Evolutionary conservation across 2,797 vertebrate species (phyloP).

Genomic region (Chiloscyllium punctatum): DNA sequence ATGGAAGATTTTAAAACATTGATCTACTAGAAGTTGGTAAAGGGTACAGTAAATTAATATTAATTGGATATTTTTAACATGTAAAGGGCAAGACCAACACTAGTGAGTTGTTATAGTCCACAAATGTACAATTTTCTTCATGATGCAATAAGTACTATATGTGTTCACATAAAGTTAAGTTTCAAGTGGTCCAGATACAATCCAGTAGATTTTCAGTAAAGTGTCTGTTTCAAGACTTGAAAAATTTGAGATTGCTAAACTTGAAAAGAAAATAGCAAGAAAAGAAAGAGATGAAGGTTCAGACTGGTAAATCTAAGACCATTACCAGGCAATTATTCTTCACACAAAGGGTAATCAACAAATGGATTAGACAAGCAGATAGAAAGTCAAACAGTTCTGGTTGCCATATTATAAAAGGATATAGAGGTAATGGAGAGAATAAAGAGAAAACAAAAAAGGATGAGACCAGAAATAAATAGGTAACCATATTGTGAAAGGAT

Average conservation of each 20-base stretch:
- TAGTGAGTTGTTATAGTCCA: not conserved
- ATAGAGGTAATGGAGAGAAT: too few relatives aligned
- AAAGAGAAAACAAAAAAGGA: too few relatives aligned
- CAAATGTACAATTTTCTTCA: not conserved
- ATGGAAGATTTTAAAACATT: not conserved
- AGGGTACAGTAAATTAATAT: not conserved
- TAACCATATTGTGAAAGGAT: too few relatives aligned
- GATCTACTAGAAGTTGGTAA: not conserved
- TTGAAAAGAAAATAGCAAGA: not conserved
- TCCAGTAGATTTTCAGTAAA: not conserved
- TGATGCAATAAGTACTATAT: not conserved
- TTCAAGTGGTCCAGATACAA: not conserved
- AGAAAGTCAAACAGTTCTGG: not conserved
- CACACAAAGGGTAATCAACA: not conserved
- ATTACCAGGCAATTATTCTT: not conserved
- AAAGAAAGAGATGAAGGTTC: not conserved
- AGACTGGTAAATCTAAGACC: not conserved
- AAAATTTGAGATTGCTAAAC: not conserved
- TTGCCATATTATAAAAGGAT: too few relatives aligned
- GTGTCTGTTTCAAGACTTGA: not conserved
- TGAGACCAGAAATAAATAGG: too few relatives aligned
- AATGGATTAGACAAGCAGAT: not conserved
- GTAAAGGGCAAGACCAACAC: not conserved
- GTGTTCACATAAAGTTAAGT: not conserved
- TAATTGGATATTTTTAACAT: not conserved